phyloP scores from a whole-genome alignment of 1,140 invertebrate species.

The Lutraria rhynchaena region DNA sequence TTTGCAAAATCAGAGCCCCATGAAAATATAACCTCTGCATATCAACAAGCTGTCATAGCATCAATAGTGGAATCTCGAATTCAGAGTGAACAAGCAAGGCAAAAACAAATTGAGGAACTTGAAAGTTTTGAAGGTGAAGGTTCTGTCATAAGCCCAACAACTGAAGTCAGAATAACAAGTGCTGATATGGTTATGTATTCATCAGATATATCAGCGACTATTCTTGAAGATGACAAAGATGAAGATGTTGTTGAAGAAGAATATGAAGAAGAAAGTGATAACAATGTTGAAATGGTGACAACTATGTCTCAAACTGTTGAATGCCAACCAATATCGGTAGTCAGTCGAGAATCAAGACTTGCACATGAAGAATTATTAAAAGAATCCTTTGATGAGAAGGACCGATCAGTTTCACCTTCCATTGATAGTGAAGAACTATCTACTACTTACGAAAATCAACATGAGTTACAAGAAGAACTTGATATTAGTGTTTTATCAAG shows the following conservation, averaged over 20 bases:
- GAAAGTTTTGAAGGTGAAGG: constrained; percentile 30
- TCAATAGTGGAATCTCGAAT: constrained; percentile 76
- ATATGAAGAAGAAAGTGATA: constrained; percentile 44
- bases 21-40: constrained; percentile 73
- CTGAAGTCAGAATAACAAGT: constrained; percentile 37
- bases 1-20: constrained; percentile 69
- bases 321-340: constrained; percentile 62
- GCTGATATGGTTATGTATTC: constrained; percentile 32
- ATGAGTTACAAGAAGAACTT: constrained; percentile 63
- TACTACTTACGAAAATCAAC: constrained; percentile 67
- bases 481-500: constrained; percentile 36
- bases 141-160: constrained; percentile 49
- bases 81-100: constrained; percentile 64
- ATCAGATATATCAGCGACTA: constrained; percentile 22
- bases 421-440: constrained; percentile 68
- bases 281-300: constrained; percentile 49
- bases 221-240: constrained; percentile 30
- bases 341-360: constrained; percentile 74
- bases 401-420: constrained; percentile 76
- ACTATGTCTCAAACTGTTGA: constrained; percentile 42
- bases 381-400: constrained; percentile 75
- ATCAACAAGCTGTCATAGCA: constrained; percentile 75
- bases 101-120: constrained; percentile 34
- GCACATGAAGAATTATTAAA: constrained; percentile 77
- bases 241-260: constrained; percentile 63